phyloP scores from a whole-genome alignment of 2,888 invertebrate genomes.

The Bursaphelenchus okinawaensis region DNA sequence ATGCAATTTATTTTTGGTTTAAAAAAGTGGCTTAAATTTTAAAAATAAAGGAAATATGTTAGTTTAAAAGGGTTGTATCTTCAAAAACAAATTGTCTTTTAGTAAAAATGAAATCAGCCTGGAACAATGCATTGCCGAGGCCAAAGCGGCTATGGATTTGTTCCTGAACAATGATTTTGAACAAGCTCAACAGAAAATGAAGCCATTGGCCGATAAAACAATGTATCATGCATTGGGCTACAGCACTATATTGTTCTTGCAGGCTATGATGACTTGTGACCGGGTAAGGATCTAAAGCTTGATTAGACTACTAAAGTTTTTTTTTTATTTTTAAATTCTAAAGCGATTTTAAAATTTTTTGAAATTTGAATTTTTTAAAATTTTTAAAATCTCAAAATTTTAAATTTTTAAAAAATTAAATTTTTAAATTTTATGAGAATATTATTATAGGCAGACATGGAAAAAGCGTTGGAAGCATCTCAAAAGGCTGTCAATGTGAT shows the following conservation, averaged over 20 bases:
- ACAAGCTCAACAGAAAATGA: conserved; percentile 73
- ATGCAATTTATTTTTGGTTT: too few relatives aligned
- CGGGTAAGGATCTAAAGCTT: conserved; percentile 64
- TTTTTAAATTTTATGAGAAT: conserved; percentile 11
- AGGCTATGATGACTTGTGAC: conserved; percentile 87
- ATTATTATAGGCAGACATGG: conserved; percentile 43
- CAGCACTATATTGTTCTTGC: conserved; percentile 79
- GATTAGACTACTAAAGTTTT: too few relatives aligned
- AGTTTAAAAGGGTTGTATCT: too few relatives aligned
- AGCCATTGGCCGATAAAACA: conserved; percentile 75
- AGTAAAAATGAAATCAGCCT: conserved; percentile 59
- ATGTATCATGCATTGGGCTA: conserved; percentile 87
- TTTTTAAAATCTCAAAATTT: too few relatives aligned
- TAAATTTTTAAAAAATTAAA: not conserved
- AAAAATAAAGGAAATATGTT: too few relatives aligned
- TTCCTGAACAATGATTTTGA: conserved; percentile 87
- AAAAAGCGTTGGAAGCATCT: conserved; percentile 39
- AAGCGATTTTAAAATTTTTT: not conserved
- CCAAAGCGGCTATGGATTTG: conserved; percentile 73
- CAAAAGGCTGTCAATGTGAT: conserved; percentile 40
- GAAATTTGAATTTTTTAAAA: too few relatives aligned
- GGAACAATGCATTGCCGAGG: conserved; percentile 71
- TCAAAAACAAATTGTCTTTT: too few relatives aligned
- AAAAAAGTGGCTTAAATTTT: too few relatives aligned
- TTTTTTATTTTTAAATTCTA: too few relatives aligned